Evolutionary conservation across 2,113 vertebrate genomes (phyloP).

Genomic region (Rostratula benghalensis): DNA sequence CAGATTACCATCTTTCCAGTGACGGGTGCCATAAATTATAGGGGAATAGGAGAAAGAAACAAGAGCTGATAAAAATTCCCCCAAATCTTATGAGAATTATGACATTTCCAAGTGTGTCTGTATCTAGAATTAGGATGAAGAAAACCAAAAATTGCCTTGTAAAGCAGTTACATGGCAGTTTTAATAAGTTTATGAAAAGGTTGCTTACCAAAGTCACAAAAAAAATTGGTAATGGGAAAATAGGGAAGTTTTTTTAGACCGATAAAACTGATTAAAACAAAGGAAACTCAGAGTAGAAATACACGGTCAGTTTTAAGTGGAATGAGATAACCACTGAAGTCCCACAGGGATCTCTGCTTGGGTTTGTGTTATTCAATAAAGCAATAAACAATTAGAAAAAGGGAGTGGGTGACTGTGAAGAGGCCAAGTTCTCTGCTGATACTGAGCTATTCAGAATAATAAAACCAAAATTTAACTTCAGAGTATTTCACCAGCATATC

Average conservation of each 20-base stretch:
- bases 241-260: background rate
- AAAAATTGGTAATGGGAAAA: background rate
- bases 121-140: background rate
- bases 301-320: background rate
- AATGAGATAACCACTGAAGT: background rate
- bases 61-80: background rate
- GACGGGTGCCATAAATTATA: background rate
- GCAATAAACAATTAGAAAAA: background rate
- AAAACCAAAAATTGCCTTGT: background rate
- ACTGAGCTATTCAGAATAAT: background rate
- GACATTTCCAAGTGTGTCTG: background rate
- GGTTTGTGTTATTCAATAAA: background rate
- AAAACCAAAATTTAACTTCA: background rate
- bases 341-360: background rate
- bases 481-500: background rate
- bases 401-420: background rate
- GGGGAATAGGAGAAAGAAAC: background rate
- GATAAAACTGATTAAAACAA: background rate
- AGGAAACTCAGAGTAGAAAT: background rate
- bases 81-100: background rate
- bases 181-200: background rate
- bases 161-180: background rate
- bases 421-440: background rate
- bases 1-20: background rate
- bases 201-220: background rate